Conservation (phyloP, 2,113 vertebrate species). For the rabbit (Oryctolagus cuniculus) region DNA sequence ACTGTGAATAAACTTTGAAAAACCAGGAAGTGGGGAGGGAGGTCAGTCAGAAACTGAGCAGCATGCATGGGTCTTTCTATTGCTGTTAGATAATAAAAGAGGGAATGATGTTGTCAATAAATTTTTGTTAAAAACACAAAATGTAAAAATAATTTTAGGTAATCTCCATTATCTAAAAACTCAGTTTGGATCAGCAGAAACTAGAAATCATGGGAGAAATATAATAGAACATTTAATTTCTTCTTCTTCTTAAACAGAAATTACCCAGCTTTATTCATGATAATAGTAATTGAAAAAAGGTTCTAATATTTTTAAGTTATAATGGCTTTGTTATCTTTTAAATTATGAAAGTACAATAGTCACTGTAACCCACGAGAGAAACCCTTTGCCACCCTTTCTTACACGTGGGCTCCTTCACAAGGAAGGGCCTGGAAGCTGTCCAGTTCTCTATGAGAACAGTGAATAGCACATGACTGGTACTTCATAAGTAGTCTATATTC, state of each 20-base stretch:
- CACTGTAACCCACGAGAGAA: background rate
- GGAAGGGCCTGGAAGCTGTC: background rate
- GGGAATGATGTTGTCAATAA: background rate
- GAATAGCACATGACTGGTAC: background rate
- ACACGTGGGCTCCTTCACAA: background rate
- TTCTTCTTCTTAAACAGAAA: background rate
- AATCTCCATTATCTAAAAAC: background rate
- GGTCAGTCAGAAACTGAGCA: background rate
- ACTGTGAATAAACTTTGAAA: background rate
- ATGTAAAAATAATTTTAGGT: constrained; percentile 36
- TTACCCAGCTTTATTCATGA: constrained; percentile 11
- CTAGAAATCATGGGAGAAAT: constrained; percentile 29
- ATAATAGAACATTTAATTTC: background rate
- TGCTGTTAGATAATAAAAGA: background rate
- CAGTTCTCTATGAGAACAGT: background rate
- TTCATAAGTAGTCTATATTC: background rate
- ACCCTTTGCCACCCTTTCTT: background rate
- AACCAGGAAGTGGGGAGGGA: background rate
- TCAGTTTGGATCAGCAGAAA: constrained; percentile 29
- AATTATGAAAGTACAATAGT: background rate
- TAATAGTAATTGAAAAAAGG: background rate
- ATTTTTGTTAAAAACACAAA: constrained; percentile 14
- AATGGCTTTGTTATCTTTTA: background rate
- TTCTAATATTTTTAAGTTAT: constrained; percentile 2
- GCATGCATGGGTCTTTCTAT: background rate